Evolutionary conservation across 2,888 invertebrate genomes (phyloP).

Genomic region (Catocala nupta): DNA sequence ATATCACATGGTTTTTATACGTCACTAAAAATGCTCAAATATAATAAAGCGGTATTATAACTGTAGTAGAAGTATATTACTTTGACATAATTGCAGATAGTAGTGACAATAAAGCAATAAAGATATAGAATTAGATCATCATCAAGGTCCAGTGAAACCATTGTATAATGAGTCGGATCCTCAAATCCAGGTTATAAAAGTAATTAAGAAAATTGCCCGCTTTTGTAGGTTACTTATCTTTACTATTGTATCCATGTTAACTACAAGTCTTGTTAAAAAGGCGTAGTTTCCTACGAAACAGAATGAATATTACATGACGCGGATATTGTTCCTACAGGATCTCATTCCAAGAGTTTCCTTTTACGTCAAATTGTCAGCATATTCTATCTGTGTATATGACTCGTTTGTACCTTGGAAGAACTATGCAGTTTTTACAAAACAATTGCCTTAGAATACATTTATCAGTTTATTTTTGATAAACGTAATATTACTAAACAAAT

Average conservation of each 20-base stretch:
- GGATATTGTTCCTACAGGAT: constrained; percentile 43
- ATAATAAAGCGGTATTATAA: no score
- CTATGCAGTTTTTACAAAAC: no score
- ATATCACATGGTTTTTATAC: no score
- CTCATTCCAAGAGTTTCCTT: constrained; percentile 32
- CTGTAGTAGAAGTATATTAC: no score
- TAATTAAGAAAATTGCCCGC: constrained; percentile 22
- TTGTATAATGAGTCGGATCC: constrained; percentile 16
- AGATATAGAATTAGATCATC: constrained; percentile 1
- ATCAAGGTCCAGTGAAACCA: background rate
- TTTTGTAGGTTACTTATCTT: constrained; percentile 7
- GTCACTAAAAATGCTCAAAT: no score
- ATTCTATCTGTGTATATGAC: background rate
- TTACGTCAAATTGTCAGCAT: constrained; percentile 14
- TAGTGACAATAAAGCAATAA: constrained; percentile 4
- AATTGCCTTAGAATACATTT: no score
- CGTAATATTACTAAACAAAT: no score
- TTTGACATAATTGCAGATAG: constrained; percentile 1
- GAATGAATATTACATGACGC: constrained; percentile 23
- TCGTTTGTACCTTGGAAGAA: background rate
- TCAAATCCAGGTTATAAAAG: constrained; percentile 24
- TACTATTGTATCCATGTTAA: constrained; percentile 1
- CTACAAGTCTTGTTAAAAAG: no score
- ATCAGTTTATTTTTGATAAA: no score
- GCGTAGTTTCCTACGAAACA: constrained; percentile 3